phyloP scores from a whole-genome alignment of 2,888 invertebrate genomes.

The Polylopha cassiicola region DNA sequence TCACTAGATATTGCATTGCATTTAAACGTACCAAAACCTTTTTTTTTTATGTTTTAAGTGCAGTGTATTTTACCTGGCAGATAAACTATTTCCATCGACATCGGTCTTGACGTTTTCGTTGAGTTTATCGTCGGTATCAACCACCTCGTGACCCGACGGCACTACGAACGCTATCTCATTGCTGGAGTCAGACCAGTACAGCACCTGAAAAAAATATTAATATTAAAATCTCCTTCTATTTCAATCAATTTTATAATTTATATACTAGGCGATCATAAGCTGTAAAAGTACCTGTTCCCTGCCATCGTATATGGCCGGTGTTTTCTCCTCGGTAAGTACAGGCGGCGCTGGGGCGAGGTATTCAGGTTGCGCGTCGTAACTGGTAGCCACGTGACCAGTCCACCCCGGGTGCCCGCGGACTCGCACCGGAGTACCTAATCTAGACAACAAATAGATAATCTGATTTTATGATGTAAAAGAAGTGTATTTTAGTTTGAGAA shows the following conservation, averaged over 20 bases:
- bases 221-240: background rate
- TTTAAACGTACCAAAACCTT: too few relatives aligned
- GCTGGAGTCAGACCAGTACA: conserved; percentile 97
- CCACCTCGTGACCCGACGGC: conserved; percentile 76
- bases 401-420: conserved; percentile 93
- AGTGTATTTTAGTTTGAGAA: too few relatives aligned
- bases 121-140: conserved; percentile 40
- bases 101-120: conserved; percentile 63
- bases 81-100: conserved; percentile 69
- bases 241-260: background rate
- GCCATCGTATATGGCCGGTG: conserved; percentile 89
- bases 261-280: background rate
- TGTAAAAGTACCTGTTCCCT: conserved; percentile 75
- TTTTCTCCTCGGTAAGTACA: conserved; percentile 54
- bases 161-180: conserved; percentile 97
- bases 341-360: conserved; percentile 26
- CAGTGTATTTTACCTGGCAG: conserved; percentile 56
- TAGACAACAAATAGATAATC: too few relatives aligned
- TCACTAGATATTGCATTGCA: too few relatives aligned
- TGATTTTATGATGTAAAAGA: too few relatives aligned
- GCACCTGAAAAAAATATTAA: conserved; percentile 59
- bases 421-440: conserved; percentile 92
- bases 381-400: conserved; percentile 93
- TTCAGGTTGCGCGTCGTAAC: conserved; percentile 80
- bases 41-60: too few relatives aligned